Base-by-base conservation (phyloP, 2,113 vertebrate genomes). In the Numenius arquata region DNA sequence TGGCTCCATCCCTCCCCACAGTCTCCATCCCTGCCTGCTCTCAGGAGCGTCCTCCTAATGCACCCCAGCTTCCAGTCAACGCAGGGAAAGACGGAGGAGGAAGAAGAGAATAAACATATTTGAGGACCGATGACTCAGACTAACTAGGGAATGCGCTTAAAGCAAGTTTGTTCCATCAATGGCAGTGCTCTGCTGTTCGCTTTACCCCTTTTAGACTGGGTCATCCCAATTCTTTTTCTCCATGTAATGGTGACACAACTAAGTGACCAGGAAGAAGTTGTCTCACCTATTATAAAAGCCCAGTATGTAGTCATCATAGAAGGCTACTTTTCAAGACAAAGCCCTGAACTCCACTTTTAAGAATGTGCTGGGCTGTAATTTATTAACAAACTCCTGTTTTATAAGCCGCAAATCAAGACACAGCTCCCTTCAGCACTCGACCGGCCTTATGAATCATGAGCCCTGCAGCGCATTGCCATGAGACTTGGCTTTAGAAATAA, bases 341-440 rank as follows among this genome's bases (percentile, higher is more conserved):
- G 79, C 74, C 67, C 41, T 86, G 48, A 96, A 79, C 41, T 72
- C 66, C 14, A 20, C 71, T 84, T 94, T 61, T 56, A 95, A 73
- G 77, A 80, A 92, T 85, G 71, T 82, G 77, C 75, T 81, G 45
- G 48, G 47, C 92, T 85, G 21, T 93, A 91, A 88, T 76, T 93
- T 96, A 95, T 82, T 89, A 94, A 53, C 62, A 65, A 92, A 92
- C 71, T 75, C 52, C 65, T 67, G 30, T 6, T 91, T 95, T 65
- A 48, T 85, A 92, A 94, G 61, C 52, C 11, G 9, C 74, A 80
- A 90, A 96, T 89, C 86, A 88, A 96, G 77, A 75, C 74, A 71
- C 20, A 55, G 67, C 15, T 92, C 91, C 83, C 70, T 92, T 85
- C 77, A 94, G 67, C 15, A 12, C 27, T 72, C 3, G 5, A 30